These are phyloP conservation scores for Eriocheir sinensis DNA, from an alignment of 1,140 invertebrate genomes.

Conservation along the genomic window DNA sequence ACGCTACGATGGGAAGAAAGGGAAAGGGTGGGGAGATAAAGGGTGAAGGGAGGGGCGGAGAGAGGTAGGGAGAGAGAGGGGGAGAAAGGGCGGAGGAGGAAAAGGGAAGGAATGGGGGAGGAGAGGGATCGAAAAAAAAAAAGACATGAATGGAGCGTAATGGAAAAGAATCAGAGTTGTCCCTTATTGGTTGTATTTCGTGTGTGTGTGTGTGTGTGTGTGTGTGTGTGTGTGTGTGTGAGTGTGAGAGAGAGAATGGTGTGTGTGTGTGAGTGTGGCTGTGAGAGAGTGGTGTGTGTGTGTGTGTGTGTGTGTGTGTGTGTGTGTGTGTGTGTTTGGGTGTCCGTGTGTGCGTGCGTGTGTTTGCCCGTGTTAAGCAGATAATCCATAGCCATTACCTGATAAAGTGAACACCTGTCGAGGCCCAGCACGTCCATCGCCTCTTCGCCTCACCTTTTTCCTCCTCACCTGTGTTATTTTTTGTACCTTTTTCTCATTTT, in stretches of 20 bases:
- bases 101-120: background rate
- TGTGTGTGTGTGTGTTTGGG: conserved; percentile 26
- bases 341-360: conserved; percentile 24
- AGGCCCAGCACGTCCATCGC: background rate
- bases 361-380: conserved; percentile 31
- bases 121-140: background rate
- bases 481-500: background rate
- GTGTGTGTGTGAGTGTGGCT: background rate
- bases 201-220: conserved; percentile 51
- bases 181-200: background rate
- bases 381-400: conserved; percentile 16
- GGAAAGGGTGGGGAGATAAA: background rate
- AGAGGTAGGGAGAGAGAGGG: background rate
- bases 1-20: background rate
- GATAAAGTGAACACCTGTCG: background rate
- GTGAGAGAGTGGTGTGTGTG: background rate
- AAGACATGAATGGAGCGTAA: conserved; percentile 18
- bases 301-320: conserved; percentile 45
- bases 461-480: background rate
- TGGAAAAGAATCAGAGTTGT: conserved; percentile 41
- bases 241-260: background rate
- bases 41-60: background rate
- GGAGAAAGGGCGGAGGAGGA: background rate
- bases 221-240: background rate
- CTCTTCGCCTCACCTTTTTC: background rate